Base-by-base conservation (phyloP, 2,888 invertebrate species). In the Exephanes ischioxanthus region DNA sequence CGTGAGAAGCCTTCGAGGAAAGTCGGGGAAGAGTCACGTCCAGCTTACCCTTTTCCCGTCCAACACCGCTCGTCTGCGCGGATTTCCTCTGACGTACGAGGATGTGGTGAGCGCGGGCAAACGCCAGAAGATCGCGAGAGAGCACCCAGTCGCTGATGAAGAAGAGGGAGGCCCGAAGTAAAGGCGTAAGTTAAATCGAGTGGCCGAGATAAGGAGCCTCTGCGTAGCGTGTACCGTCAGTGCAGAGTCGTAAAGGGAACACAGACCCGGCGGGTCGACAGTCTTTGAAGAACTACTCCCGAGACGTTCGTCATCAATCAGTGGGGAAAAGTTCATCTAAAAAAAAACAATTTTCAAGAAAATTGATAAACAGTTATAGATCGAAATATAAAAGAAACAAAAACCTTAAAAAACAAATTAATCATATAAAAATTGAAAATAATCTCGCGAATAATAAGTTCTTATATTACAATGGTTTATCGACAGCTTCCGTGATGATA, bases 151-250 rank as follows among this genome's bases (percentile, higher is more conserved):
- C 80, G 86, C 87, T 87, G 86, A 84, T 78, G 78, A 78, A 82
- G 83, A 68, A 78, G 73, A 33, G 66, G 45, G 68, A 66, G 77
- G 33, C 45, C 53, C 82, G 84, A 84, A 89, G 86, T 88, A 87
- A 87, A 87, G 89, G 85, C 90, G 84, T 86, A 89, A 87, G 88
- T 81, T 87, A 87, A 86, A 83, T 87, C 86, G 87, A 88, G 88
- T 86, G 86, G 68, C 83, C 71, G 76, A 86, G 88, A 88, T 88
- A 88, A 88, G 88, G 63, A 87, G 63, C 16, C 77, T 63, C 77
- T 81, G 84, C 77, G 75, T 51, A 55, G 66, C 67, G 45, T 81
- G 51, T 78, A 73, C 80, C 73, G 67, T 73, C 80, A 73, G 78
- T 77, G 58, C 30, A 67, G 70, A 75, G 84, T 87, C 84, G 86